Conservation (phyloP, 2,113 vertebrate species). For the Panthera leo region DNA sequence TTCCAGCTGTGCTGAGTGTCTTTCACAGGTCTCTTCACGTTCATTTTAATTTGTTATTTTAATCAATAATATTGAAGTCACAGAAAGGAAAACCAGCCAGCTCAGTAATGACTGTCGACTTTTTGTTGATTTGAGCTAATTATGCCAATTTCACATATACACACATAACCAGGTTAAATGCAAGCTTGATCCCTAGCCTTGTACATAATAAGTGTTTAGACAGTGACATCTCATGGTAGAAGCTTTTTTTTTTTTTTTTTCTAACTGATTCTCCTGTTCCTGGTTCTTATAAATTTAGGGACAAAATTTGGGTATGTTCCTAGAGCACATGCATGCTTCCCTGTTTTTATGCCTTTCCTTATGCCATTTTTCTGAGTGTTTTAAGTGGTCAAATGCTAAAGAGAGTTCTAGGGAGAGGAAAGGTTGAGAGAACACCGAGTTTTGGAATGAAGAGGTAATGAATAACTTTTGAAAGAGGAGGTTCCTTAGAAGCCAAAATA, state of each 20-base stretch:
- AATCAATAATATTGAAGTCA: constrained; percentile 76
- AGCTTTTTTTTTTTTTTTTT: constrained; percentile 52
- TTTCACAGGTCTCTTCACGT: constrained; percentile 50
- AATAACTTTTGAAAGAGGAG: neutral
- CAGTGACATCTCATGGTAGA: constrained; percentile 67
- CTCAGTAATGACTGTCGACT: constrained; percentile 51
- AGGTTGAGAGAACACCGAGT: neutral
- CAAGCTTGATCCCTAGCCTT: constrained; percentile 11
- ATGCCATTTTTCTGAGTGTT: neutral
- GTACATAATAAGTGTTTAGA: constrained; percentile 50
- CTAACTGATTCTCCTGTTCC: neutral
- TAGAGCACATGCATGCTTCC: neutral
- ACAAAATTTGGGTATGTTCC: constrained; percentile 19
- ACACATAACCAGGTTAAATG: constrained; percentile 66
- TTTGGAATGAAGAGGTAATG: neutral
- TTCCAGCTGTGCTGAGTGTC: constrained; percentile 41
- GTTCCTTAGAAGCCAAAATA: neutral
- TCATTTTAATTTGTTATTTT: constrained; percentile 74
- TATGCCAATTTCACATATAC: constrained; percentile 60
- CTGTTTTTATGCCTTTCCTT: neutral
- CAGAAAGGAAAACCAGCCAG: constrained; percentile 51
- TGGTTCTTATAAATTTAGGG: constrained; percentile 8
- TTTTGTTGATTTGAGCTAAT: constrained; percentile 70
- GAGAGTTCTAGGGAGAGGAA: neutral
- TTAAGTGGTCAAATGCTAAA: neutral